Evolutionary conservation across 2,113 vertebrate genomes (phyloP), one percentile per base, ranked within the genome.

Genomic region (Brachyistius frenatus): DNA sequence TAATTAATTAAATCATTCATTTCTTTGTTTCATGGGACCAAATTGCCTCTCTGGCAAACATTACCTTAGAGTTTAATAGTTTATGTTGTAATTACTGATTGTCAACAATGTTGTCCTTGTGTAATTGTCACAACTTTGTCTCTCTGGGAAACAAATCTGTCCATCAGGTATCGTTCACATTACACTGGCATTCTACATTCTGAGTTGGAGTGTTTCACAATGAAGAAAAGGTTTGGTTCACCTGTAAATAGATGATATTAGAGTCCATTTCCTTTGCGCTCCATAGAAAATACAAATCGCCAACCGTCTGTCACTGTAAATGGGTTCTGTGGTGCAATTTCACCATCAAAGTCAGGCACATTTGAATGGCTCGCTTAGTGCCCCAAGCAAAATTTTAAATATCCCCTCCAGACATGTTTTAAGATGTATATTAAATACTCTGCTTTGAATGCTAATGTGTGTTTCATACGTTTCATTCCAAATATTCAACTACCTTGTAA

Each of bases 31-130:
- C 64, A 73, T 37, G 50, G 57, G 58, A 65, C 60, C 64, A 73
- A 84, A 84, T 78, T 84, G 73, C 39, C 70, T 73, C 63, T 36
- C 55, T 78, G 72, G 60, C 82, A 86, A 80, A 80, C 62, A 66
- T 53, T 47, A 15, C 37, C 44, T 56, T 33, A 39, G 62, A 80
- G 44, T 68, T 71, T 63, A 58, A 75, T 68, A 44, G 37, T 66
- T 66, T 61, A 52, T 76, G 58, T 33, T 73, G 53, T 70, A 74
- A 81, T 76, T 72, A 69, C 57, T 56, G 61, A 77, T 78, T 73
- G 58, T 78, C 57, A 89, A 58, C 53, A 82, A 53, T 49, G 37
- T 62, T 67, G 53, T 32, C 39, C 62, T 65, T 66, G 49, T 35
- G 41, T 71, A 65, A 84, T 73, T 49, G 52, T 66, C 46, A 15